Conservation (phyloP, 2,888 invertebrate genomes). For the Allolobophora icterica region DNA sequence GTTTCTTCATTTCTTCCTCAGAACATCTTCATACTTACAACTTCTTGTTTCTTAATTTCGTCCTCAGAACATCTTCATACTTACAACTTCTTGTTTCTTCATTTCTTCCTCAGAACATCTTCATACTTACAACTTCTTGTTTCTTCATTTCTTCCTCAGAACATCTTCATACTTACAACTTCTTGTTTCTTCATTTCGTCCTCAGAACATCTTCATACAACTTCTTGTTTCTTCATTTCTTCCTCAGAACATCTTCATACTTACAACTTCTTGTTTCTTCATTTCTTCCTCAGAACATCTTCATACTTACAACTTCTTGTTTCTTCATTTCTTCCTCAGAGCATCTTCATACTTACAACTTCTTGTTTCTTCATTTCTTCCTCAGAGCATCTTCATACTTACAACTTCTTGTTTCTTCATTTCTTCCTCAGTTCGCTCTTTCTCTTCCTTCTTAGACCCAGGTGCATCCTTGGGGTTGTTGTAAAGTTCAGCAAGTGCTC, state of each 20-base stretch:
- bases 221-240: not conserved
- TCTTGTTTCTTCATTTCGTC: not conserved
- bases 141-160: not conserved
- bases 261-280: constrained; percentile 18
- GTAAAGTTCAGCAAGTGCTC: not conserved
- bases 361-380: not conserved
- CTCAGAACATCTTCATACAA: not conserved
- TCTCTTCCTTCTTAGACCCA: not conserved
- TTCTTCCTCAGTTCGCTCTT: not conserved
- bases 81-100: constrained; percentile 18
- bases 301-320: constrained; percentile 1
- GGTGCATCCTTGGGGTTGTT: not conserved
- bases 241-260: not conserved
- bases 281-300: not conserved
- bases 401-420: constrained; percentile 7
- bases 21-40: not conserved
- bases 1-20: not conserved
- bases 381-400: not conserved
- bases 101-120: not conserved
- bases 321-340: not conserved
- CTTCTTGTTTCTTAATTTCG: not conserved
- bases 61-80: not conserved
- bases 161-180: not conserved
- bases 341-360: not conserved
- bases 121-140: constrained; percentile 1